Base-by-base conservation (phyloP, 2,113 vertebrate genomes). In the Prochilodus magdalenae region DNA sequence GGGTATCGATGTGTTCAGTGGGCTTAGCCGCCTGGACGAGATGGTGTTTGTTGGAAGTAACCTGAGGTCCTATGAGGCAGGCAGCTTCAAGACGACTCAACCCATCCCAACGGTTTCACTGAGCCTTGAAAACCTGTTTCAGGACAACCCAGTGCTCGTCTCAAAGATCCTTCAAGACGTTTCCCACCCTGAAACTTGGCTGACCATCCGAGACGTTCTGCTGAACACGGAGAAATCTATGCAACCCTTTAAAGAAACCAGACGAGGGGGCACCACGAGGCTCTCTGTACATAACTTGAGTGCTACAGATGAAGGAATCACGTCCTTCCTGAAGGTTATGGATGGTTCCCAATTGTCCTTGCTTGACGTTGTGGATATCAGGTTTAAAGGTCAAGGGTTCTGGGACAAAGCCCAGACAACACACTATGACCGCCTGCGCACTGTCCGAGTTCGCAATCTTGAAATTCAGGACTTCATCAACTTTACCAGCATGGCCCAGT, bases 1-100 rank as follows among this genome's bases (percentile, higher is more conserved):
- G 18, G 74, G 73, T 73, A 87, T 53, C 72, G 77, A 84, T 30
- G 89, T 96, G 88, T 94, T 97, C 85, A 86, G 86, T n/a, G 93
- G 93, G 20, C 73, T 95, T 26, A 55, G n/a, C 14, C 7, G 86
- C 81, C 91, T 96, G 0, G 74, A 93, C 0, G 47, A 92, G 77
- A 36, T 97, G 77, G 84, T 93, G 86, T 90, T 96, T 36, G 78
- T 86, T 0, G 93, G 90, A 6, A 55, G 53, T 24, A 86, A 84
- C 18, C 91, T 96, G 27, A 71, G 16, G 4, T 60, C 7, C 0
- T 96, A 96, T 0, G 86, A 87, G 29, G 44, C 22, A 0, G 84
- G 84, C 71, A 92, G 93, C 81, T 80, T 96, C 27, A 86, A 59
- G 59, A 27, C 51, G 0, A 67, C 93, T 65, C 73, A 76, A 49